These are phyloP conservation scores for Smittia aterrima DNA, from an alignment of 2,888 invertebrate genomes.

Conservation along the genomic window DNA sequence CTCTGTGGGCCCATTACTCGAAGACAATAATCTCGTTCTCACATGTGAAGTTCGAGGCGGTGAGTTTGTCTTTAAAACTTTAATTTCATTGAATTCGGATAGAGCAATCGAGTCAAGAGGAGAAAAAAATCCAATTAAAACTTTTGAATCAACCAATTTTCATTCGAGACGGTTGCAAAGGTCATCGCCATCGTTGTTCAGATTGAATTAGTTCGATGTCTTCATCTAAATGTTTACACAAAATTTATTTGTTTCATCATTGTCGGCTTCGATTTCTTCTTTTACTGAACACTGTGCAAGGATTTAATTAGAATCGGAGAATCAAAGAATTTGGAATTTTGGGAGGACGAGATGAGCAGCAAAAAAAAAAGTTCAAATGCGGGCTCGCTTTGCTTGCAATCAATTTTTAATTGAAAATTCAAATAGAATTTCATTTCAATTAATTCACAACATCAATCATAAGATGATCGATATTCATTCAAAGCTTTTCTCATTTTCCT, in stretches of 20 bases:
- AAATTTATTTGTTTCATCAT: slow-evolving; percentile 3
- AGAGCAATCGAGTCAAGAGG: neutral
- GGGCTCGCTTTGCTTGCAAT: neutral
- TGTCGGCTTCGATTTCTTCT: neutral
- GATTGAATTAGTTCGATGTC: neutral
- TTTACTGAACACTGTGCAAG: neutral
- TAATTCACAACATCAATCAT: neutral
- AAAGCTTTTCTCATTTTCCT: too few species aligned
- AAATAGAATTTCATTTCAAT: neutral
- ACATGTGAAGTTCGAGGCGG: slow-evolving; percentile 87
- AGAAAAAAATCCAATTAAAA: slow-evolving; percentile 40
- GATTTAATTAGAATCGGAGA: slow-evolving; percentile 23
- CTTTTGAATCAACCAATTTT: slow-evolving; percentile 37
- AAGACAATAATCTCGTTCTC: slow-evolving; percentile 74
- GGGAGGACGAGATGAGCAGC: neutral
- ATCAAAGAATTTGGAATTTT: neutral
- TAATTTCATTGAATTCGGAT: neutral
- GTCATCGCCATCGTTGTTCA: neutral
- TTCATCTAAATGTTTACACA: neutral
- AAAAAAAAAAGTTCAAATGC: neutral
- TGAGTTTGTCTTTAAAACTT: slow-evolving; percentile 56
- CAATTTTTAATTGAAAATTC: slow-evolving; percentile 9
- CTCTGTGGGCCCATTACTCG: slow-evolving; percentile 77
- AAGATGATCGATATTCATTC: neutral
- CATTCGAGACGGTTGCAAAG: slow-evolving; percentile 3